A percentile compares a stretch with the other conserved stretches of the same genome.
Conservation (phyloP, 2,797 vertebrate species). For the Chloroceryle amazona region DNA sequence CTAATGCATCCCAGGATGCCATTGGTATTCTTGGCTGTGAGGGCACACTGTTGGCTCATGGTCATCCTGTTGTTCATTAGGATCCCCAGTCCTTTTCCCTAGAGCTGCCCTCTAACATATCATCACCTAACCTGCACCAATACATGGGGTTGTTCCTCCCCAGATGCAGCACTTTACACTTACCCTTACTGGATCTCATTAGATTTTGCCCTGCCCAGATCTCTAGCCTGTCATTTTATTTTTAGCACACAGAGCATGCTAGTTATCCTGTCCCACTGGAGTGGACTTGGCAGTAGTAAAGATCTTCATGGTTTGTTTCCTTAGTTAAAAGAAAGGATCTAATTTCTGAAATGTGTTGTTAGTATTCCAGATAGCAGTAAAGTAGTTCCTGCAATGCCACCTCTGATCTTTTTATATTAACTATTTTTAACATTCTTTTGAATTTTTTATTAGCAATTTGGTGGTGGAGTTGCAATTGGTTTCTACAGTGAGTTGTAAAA, state of each 20-base stretch:
- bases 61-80: no score
- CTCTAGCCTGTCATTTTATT: background rate
- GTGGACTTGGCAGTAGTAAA: background rate
- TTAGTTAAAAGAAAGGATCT: background rate
- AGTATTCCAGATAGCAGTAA: background rate
- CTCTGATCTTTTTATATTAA: background rate
- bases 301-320: background rate
- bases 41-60: no score
- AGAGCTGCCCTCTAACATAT: no score
- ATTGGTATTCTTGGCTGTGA: no score
- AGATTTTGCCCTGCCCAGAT: no score
- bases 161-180: no score
- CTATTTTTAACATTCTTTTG: background rate
- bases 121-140: no score
- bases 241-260: fast-evolving
- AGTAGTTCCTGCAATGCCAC: background rate
- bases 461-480: background rate
- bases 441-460: background rate
- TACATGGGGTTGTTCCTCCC: no score
- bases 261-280: background rate
- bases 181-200: no score
- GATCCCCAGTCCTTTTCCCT: no score
- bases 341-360: background rate
- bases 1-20: no score
- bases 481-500: background rate